Percentiles rank a stretch among this genome's conserved stretches.
These are phyloP conservation scores for Zootoca vivipara DNA, from an alignment of 2,113 vertebrate species.

Conservation along the genomic window DNA sequence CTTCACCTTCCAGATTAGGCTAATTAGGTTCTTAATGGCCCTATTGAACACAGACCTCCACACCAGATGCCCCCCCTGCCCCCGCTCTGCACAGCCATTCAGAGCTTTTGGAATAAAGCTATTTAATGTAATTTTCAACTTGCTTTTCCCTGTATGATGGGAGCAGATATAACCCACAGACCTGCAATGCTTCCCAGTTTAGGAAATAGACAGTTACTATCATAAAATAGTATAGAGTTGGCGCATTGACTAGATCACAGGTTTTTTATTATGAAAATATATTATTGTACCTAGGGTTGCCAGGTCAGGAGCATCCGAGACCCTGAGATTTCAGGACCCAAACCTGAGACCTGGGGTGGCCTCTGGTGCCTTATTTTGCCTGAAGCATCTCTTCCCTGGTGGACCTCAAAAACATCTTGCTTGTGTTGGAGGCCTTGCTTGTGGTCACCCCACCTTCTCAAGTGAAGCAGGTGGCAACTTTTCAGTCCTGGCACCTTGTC, in stretches of 20 bases:
- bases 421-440: no score
- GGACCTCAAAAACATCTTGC: no score
- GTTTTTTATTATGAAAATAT: neutral
- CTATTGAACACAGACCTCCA: neutral
- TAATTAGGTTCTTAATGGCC: conserved; percentile 1
- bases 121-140: neutral
- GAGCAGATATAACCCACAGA: neutral
- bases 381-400: no score
- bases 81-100: neutral
- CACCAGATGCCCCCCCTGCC: neutral
- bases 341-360: no score
- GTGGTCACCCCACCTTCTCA: neutral
- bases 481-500: no score
- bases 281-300: no score
- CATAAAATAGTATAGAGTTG: neutral
- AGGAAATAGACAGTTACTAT: neutral
- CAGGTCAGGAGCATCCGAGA: no score
- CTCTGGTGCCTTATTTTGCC: no score
- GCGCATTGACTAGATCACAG: no score
- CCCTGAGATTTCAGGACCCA: no score
- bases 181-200: no score
- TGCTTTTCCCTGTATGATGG: neutral
- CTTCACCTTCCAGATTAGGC: conserved; percentile 13
- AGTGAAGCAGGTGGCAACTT: no score
- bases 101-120: neutral